phyloP scores from a whole-genome alignment of 35 echinoderm and acorn worm species.

The Stichopus chloronotus region DNA sequence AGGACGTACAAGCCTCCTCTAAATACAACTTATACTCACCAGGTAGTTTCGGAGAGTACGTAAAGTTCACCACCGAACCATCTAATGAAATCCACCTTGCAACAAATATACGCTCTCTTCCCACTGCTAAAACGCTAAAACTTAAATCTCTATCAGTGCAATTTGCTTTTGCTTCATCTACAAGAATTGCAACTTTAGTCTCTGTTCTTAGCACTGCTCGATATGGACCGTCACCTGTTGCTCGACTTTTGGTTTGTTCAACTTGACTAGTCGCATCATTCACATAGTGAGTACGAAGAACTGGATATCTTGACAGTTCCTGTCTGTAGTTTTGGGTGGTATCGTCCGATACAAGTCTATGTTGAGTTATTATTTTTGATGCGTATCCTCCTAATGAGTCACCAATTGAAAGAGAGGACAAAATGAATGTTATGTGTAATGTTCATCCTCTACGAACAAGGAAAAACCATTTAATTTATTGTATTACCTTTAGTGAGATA shows the following conservation, averaged over 20 bases:
- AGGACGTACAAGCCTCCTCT: background rate
- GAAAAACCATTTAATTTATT: no score
- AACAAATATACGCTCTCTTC: background rate
- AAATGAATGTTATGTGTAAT: no score
- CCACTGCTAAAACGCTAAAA: conserved; percentile 18
- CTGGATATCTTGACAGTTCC: background rate
- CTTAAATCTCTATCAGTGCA: background rate
- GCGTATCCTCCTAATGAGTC: no score
- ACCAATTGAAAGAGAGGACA: no score
- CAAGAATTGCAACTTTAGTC: background rate
- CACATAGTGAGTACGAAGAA: background rate
- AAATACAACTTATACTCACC: conserved; percentile 16
- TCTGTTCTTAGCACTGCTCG: background rate
- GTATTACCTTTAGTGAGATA: no score
- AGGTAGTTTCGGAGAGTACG: background rate
- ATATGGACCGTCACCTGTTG: background rate
- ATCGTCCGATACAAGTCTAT: background rate
- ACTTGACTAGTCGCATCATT: background rate
- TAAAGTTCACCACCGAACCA: background rate
- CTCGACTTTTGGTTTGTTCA: background rate
- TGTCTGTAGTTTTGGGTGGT: background rate
- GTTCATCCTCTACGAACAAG: no score
- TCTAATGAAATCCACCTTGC: background rate
- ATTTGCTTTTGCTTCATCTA: background rate
- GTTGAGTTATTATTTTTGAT: background rate